Base-by-base conservation (phyloP, 2,888 invertebrate genomes). In the Elysia crispata region DNA sequence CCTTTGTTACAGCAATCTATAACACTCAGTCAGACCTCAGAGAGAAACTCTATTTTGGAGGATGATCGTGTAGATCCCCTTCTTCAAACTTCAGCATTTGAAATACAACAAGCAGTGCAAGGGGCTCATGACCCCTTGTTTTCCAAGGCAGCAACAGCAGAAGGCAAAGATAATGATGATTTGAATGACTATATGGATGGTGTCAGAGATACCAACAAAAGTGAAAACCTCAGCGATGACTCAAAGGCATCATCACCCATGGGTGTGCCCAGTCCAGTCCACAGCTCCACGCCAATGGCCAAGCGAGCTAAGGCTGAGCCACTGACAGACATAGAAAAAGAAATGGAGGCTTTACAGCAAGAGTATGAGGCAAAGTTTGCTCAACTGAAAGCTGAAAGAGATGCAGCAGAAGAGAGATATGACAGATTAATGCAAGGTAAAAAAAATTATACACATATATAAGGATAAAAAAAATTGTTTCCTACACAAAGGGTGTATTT, bases 361-460 rank as follows among this genome's bases (percentile, higher is more conserved):
- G 82, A 85, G 41, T 84, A 85, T 79, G 84, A 85, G 75, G 79
- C 78, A 31, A 83, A 84, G 81, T 82, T 86, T 30, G 69, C 82
- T 23, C 82, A 84, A 75, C 70, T 86, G 25, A 82, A n/a, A 13
- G 18, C 50, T 33, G 73, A 82, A 57, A 15, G 81, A 31, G 88
- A 88, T 67, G 81, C 73, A 49, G 74, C 83, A 11, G 87, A 89
- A 70, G 88, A 87, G 15, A 86, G 86, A 84, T 87, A 88, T 83
- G 87, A 87, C 49, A 84, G 81, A 64, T 83, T 89, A 30, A 83
- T 88, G 67, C 87, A 88, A 85, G 86, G 89, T 89, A 84, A 41
- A 41, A 41, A 11, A 41, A 60, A 15, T 8, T 62, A 67, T 41
- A n/a, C 57, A 69, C 67, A 23, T 62, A 60, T 8, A 25, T 3